phyloP scores from a whole-genome alignment of 2,888 invertebrate genomes.

The Rhingia rostrata region DNA sequence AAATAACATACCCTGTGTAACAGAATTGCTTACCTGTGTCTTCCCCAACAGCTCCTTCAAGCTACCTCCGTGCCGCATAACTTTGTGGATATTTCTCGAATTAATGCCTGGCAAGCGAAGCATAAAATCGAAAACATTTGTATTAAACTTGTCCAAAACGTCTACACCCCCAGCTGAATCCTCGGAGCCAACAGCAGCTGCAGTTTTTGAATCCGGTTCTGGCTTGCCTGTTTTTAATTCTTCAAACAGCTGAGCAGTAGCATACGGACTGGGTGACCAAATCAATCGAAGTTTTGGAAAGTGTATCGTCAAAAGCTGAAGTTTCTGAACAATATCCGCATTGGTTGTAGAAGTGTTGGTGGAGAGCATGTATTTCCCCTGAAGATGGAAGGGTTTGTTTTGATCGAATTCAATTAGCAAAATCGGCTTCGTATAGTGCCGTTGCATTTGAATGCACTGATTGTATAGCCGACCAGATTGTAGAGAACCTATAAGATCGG shows the following conservation, averaged over 20 bases:
- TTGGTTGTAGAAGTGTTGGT: conserved; percentile 87
- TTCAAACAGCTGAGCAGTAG: conserved; percentile 97
- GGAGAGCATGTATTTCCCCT: conserved; percentile 92
- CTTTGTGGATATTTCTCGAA: conserved; percentile 90
- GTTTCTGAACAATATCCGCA: conserved; percentile 91
- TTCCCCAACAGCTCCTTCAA: conserved; percentile 86
- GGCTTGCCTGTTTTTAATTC: conserved; percentile 94
- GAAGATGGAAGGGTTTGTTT: conserved; percentile 94
- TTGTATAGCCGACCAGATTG: conserved; percentile 97
- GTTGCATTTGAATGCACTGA: conserved; percentile 96
- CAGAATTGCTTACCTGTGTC: conserved; percentile 83
- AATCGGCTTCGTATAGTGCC: conserved; percentile 93
- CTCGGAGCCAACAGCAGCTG: conserved; percentile 89
- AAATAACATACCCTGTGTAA: no score
- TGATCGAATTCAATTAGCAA: conserved; percentile 98
- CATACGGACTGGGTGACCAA: conserved; percentile 98
- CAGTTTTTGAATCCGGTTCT: conserved; percentile 90
- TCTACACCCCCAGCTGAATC: conserved; percentile 83
- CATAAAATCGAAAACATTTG: conserved; percentile 90
- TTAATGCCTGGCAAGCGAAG: conserved; percentile 94
- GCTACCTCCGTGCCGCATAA: conserved; percentile 90
- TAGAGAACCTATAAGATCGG: conserved; percentile 97
- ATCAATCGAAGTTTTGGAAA: conserved; percentile 96
- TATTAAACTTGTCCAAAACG: conserved; percentile 88
- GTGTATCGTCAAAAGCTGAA: conserved; percentile 96